These are phyloP conservation scores for Odocoileus hemionus DNA, from an alignment of 2,113 vertebrate genomes.

Conservation along the genomic window DNA sequence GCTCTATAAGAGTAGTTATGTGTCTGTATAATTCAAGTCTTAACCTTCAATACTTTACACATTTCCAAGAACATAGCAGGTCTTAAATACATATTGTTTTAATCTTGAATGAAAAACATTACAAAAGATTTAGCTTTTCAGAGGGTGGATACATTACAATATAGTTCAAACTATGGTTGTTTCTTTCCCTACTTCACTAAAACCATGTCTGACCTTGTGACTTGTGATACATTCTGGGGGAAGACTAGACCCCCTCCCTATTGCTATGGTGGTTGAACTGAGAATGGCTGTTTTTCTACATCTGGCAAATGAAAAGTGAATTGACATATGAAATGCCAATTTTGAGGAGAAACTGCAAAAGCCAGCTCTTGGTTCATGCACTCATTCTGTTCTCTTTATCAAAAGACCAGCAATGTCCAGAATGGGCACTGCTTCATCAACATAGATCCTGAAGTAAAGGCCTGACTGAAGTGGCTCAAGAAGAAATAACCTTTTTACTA, in stretches of 20 bases:
- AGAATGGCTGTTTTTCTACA: not conserved
- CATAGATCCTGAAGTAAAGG: not conserved
- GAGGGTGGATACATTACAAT: not conserved
- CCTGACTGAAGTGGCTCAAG: not conserved
- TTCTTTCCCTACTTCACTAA: not conserved
- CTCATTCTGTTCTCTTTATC: not conserved
- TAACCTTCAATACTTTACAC: not conserved
- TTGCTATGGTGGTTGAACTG: not conserved
- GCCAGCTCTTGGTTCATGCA: not conserved
- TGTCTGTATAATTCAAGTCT: not conserved
- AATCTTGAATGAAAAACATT: not conserved
- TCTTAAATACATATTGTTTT: not conserved
- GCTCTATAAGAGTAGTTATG: not conserved
- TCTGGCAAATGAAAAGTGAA: not conserved
- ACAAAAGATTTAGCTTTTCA: not conserved
- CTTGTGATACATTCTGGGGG: not conserved
- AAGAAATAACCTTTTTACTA: not conserved
- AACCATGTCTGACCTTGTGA: not conserved
- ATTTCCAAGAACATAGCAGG: not conserved
- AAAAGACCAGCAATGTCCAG: rapidly evolving
- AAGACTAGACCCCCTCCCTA: not conserved
- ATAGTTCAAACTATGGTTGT: not conserved
- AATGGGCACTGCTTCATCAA: rapidly evolving
- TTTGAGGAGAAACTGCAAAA: not conserved
- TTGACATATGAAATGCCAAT: not conserved